These are phyloP conservation scores for Prionace glauca DNA, from an alignment of 2,797 vertebrate genomes.

Conservation along the genomic window DNA sequence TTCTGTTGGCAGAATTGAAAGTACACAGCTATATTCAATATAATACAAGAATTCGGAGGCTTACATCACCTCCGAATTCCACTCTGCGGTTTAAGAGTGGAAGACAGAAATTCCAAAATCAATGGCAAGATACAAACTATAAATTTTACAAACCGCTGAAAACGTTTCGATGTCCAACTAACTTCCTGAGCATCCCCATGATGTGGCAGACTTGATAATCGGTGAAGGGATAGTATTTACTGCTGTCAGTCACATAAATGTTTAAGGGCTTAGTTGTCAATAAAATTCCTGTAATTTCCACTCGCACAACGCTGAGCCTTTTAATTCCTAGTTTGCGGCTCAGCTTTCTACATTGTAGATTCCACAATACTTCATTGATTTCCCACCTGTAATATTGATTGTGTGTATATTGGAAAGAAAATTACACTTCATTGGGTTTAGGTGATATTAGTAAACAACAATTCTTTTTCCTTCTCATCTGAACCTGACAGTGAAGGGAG, in stretches of 20 bases:
- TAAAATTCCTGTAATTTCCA: background rate
- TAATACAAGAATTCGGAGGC: background rate
- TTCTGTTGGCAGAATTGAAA: background rate
- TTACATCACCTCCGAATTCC: no score
- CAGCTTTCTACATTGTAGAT: background rate
- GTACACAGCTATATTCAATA: background rate
- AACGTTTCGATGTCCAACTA: background rate
- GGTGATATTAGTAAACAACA: background rate
- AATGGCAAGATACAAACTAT: background rate
- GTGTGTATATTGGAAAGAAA: background rate
- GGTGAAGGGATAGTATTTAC: background rate
- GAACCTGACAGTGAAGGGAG: background rate
- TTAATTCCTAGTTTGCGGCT: background rate
- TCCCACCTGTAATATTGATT: background rate
- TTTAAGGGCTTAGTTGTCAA: background rate
- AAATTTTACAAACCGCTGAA: background rate
- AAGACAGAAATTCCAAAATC: background rate
- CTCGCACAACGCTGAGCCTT: background rate
- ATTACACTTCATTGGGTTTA: background rate
- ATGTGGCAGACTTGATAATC: background rate
- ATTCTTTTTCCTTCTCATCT: background rate
- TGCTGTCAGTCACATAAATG: background rate
- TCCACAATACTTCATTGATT: background rate
- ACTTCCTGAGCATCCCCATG: background rate
- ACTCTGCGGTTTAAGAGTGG: no score